Evolutionary conservation across 2,113 vertebrate genomes (phyloP).

Genomic region (Cebus imitator): DNA sequence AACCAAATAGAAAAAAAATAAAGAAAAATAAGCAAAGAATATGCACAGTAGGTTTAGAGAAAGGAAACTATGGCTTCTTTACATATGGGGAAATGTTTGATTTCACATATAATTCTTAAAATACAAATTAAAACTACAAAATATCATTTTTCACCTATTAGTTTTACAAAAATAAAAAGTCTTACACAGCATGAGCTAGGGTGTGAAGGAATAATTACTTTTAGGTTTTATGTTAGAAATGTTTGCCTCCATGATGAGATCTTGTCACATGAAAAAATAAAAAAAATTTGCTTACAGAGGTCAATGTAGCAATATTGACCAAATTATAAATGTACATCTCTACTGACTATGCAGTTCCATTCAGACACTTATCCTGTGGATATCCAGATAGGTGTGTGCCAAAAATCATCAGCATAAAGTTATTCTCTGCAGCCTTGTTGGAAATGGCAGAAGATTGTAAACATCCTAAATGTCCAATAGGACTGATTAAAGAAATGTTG

Average conservation of each 20-base stretch:
- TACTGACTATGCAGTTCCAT: background rate
- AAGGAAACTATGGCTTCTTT: background rate
- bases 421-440: background rate
- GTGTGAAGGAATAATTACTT: background rate
- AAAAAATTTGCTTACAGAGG: background rate
- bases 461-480: background rate
- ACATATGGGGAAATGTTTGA: background rate
- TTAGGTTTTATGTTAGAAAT: background rate
- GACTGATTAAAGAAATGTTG: background rate
- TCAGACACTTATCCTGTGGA: background rate
- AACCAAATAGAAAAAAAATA: background rate
- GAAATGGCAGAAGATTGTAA: background rate
- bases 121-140: background rate
- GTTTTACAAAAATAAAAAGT: background rate
- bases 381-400: background rate
- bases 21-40: background rate
- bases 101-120: background rate
- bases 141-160: background rate
- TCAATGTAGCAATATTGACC: background rate
- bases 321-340: background rate
- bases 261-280: no score
- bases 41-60: background rate
- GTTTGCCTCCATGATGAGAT: background rate
- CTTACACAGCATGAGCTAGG: background rate
- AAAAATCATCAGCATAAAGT: background rate